These are phyloP conservation scores for Pyrgus malvae DNA, from an alignment of 2,888 invertebrate species.

Conservation along the genomic window DNA sequence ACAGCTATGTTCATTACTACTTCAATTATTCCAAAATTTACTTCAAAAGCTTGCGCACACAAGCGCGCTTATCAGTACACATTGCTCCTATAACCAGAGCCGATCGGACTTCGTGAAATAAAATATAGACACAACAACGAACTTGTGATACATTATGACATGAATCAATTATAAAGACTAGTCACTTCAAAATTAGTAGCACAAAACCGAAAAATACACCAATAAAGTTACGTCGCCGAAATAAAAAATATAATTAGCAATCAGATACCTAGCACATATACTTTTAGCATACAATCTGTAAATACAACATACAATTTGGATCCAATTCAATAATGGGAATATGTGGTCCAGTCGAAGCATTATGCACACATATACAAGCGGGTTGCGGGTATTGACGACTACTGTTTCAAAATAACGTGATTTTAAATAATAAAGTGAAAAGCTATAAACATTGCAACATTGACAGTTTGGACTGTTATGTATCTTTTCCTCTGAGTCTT, in stretches of 20 bases:
- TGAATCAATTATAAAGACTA: no score
- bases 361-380: slow-evolving; percentile 19
- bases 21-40: no score
- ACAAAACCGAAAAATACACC: neutral
- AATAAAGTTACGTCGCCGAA: neutral
- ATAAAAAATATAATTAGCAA: slow-evolving; percentile 4
- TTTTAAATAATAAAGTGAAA: slow-evolving; percentile 2
- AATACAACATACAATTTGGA: slow-evolving; percentile 13
- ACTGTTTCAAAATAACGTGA: neutral
- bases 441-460: slow-evolving; percentile 7
- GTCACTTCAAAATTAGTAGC: neutral
- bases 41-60: no score
- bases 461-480: neutral
- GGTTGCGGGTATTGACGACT: slow-evolving; percentile 12
- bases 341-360: slow-evolving; percentile 58
- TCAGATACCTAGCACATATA: neutral
- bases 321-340: slow-evolving; percentile 53
- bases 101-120: no score
- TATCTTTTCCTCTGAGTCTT: neutral
- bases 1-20: no score
- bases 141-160: no score
- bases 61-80: no score
- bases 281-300: neutral
- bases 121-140: no score
- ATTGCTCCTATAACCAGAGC: no score